phyloP scores from a whole-genome alignment of 2,113 vertebrate species.

The Epinephelus fuscoguttatus region DNA sequence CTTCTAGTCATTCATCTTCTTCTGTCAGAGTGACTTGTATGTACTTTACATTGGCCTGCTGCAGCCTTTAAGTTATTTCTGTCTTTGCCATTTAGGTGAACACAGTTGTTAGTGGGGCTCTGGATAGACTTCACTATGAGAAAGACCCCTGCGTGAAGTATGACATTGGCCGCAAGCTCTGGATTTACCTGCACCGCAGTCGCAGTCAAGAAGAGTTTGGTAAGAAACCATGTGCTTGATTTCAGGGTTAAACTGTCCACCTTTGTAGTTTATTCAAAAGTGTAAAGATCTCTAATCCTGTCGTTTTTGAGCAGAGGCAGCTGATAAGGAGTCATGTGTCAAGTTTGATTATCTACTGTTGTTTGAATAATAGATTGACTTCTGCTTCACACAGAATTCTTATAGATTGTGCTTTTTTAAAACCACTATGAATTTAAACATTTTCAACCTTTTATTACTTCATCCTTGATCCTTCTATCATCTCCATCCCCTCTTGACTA shows the following conservation, averaged over 20 bases:
- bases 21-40: not conserved
- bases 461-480: not conserved
- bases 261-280: not conserved
- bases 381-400: not conserved
- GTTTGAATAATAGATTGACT: not conserved
- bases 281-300: not conserved
- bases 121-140: slow-evolving; percentile 96
- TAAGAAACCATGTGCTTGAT: slow-evolving; percentile 70
- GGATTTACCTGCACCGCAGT: slow-evolving; percentile 96
- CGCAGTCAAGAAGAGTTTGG: slow-evolving; percentile 98
- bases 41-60: not conserved
- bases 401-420: too few species aligned
- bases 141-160: slow-evolving; percentile 99
- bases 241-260: not conserved
- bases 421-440: too few species aligned
- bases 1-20: not conserved
- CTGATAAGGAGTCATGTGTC: not conserved
- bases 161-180: slow-evolving; percentile 95
- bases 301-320: not conserved
- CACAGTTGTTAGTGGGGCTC: slow-evolving; percentile 95
- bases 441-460: not conserved
- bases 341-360: not conserved
- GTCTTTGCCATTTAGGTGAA: slow-evolving; percentile 88
- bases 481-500: not conserved
- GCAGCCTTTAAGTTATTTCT: not conserved